Evolutionary conservation across 1,140 invertebrate species (phyloP), one percentile per base, ranked within the genome.

Genomic region (Phenacoccus solenopsis): DNA sequence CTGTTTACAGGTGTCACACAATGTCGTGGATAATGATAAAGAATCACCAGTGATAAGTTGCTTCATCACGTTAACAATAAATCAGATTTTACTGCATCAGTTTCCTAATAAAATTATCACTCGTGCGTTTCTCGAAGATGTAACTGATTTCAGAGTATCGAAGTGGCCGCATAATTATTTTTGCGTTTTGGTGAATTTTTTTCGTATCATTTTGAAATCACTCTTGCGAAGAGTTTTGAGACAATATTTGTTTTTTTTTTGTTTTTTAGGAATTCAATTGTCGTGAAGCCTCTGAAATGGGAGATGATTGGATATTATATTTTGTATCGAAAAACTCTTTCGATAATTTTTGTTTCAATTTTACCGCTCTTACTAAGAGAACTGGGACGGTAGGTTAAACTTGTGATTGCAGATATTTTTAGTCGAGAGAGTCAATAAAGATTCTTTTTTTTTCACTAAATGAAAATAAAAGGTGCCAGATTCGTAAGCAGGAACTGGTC

Each of bases 231-330:
- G 20, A 59, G 5, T 59, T 59, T 20, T 59, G 30, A 32, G 13
- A 32, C 5, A 7, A 7, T 32, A 32, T 32, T 32, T 32, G 30
- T 7, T 32, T 32, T 5, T 32, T 32, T 32, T 32, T 13, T 32
- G 13, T 32, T 49, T 10, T 20, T 5, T 22, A 64, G 59, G 59
- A 64, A 24, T 27, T 64, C 22, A 10, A 27, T 64, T 64, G 59
- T 25, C 59, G 59, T 24, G 59, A 64, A 64, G 59, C 59, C 7
- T 64, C 59, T 4, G 59, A 64, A 64, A 64, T 64, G 59, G 59
- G 59, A 24, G 59, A 27, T 20, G 59, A 64, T 16, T 64, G 59
- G 59, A 64, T 64, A 5, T 27, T 64, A 16, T 64, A 64, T 64
- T 64, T 64, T 16, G 59, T 64, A 22, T 64, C 59, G 3, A 27